Evolutionary conservation across 37 sponge, comb jelly and placozoan genomes (phyloP), one percentile per base, ranked within the genome.

Genomic region (Aphrocallistes beatrix): DNA sequence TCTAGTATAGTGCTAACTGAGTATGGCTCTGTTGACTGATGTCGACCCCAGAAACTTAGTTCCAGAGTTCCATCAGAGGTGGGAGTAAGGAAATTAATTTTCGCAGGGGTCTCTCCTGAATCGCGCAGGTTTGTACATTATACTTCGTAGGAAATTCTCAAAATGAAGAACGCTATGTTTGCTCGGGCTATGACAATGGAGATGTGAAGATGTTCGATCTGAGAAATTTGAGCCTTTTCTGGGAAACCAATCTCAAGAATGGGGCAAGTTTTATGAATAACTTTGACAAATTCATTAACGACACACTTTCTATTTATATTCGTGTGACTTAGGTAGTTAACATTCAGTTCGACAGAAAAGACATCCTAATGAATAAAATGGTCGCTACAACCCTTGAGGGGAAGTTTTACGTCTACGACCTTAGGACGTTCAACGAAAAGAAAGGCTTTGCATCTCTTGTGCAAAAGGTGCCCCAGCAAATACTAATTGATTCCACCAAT

Each of bases 181-280:
- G 90, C 85, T 93, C 99, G 37, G 96, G 99, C 23, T 99, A 99
- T 85, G 99, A 99, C 81, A 99, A 99, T 49, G 99, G 99, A 0
- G 99, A 99, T 85, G 86, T 99, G 37, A 99, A 99, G 81, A 51
- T 99, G 87, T 99, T 99, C 91, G 99, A 99, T 83, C 82, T 99
- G 51, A 50, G 99, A 42, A 95, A 90, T 0, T 93, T 99, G 99
- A 88, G 88, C 37, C 84, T 94, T 34, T 82, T 91, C 82, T 99
- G 99, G 99, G 99, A 99, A 50, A 92, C 90, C n/a, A 99, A 95
- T 86, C 85, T 95, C 17, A 95, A 95, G 84, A 99, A 95, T 84
- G 99, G 99, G 88, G 99, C 95, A 50, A 88, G 94, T 48, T 23
- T 23, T 38, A 45, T 0, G 1, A 0, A 37, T 42, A 32, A 37